Evolutionary conservation across 1,140 invertebrate genomes (phyloP).

Genomic region (Antheraea pernyi): DNA sequence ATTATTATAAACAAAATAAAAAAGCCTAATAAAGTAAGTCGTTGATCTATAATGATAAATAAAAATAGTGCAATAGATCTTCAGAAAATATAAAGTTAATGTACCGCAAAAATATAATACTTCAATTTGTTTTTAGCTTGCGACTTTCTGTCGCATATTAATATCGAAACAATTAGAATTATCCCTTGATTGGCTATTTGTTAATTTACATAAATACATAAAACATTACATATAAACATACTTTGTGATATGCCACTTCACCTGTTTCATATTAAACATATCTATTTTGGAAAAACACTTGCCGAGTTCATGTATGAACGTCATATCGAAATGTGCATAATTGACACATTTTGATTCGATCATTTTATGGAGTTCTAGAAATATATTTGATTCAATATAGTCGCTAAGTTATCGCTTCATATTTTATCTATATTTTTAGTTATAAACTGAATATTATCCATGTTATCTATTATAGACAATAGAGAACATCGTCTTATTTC

Average conservation of each 20-base stretch:
- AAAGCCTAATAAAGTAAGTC: too few relatives aligned
- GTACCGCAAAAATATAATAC: not conserved
- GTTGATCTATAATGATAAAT: too few relatives aligned
- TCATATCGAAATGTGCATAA: not conserved
- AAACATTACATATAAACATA: constrained; percentile 18
- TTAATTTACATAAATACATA: constrained; percentile 34
- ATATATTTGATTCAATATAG: not conserved
- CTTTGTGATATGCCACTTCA: not conserved
- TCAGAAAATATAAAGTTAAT: too few relatives aligned
- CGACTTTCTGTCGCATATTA: not conserved
- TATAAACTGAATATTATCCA: too few relatives aligned
- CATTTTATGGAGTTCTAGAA: not conserved
- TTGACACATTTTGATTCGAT: not conserved
- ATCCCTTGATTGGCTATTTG: constrained; percentile 25
- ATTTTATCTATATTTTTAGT: too few relatives aligned
- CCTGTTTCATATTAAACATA: constrained; percentile 3
- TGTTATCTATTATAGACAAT: too few relatives aligned
- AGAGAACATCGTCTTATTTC: too few relatives aligned
- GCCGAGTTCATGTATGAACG: not conserved
- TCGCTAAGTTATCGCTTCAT: not conserved
- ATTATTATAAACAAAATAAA: too few relatives aligned
- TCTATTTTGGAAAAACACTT: not conserved
- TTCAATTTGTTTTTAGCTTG: too few relatives aligned
- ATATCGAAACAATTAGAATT: not conserved
- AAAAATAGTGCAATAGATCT: too few relatives aligned